These are phyloP conservation scores for Tragelaphus buxtoni DNA, from an alignment of 2,113 vertebrate species.

Conservation along the genomic window DNA sequence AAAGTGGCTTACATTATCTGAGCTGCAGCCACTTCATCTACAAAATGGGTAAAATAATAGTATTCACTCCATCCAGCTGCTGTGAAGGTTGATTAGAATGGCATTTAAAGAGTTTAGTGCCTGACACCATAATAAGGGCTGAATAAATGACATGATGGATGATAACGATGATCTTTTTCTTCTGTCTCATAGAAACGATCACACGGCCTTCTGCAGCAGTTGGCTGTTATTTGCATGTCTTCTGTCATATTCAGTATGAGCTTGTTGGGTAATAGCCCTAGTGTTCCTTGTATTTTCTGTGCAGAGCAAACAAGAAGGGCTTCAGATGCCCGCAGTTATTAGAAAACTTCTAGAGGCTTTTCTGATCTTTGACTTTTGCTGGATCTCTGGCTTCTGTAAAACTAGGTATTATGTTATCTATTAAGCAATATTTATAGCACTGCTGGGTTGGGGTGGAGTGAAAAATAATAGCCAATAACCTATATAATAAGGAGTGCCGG, in stretches of 20 bases:
- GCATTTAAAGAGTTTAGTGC: neutral
- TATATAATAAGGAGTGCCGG: neutral
- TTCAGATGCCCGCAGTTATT: neutral
- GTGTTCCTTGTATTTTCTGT: neutral
- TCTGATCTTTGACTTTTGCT: neutral
- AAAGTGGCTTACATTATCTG: neutral
- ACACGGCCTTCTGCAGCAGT: neutral
- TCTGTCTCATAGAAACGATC: neutral
- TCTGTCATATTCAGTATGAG: neutral
- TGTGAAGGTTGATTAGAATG: neutral
- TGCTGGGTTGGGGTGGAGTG: neutral
- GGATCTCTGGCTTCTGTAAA: neutral
- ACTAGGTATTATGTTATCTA: neutral
- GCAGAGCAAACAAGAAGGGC: neutral
- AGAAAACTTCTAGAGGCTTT: neutral
- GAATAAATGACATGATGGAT: neutral
- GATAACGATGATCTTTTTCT: neutral
- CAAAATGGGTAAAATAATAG: neutral
- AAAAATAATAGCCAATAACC: neutral
- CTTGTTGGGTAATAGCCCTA: neutral
- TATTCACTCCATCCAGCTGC: neutral
- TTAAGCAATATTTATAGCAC: neutral
- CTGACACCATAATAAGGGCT: neutral
- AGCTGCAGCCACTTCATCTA: neutral
- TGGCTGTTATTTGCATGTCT: neutral